phyloP scores from a whole-genome alignment of 2,888 invertebrate genomes.

The Napeogenes sylphis region DNA sequence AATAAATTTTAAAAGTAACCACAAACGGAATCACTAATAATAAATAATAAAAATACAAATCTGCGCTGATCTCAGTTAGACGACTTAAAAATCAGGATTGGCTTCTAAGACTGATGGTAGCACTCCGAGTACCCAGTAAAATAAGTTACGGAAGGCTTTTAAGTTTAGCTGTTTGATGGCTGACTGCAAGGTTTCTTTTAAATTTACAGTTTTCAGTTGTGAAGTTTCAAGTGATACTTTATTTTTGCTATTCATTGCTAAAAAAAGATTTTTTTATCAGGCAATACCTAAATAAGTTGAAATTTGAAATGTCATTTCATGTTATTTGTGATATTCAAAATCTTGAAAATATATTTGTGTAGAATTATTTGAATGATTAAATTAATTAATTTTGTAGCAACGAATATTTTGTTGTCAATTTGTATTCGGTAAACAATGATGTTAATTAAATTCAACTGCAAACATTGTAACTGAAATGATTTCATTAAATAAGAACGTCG shows the following conservation, averaged over 20 bases:
- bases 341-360: not conserved
- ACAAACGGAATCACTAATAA: too few species aligned
- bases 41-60: not conserved
- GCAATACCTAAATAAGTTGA: not conserved
- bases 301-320: conserved; percentile 2
- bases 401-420: too few species aligned
- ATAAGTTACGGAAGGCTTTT: conserved; percentile 26
- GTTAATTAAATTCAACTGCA: conserved; percentile 4
- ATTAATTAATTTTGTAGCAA: too few species aligned
- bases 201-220: conserved; percentile 17
- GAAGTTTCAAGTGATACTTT: not conserved
- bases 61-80: not conserved
- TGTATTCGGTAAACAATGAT: not conserved
- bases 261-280: not conserved
- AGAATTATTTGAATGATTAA: not conserved
- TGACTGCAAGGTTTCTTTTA: conserved; percentile 23
- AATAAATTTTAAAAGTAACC: too few species aligned
- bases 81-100: not conserved
- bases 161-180: conserved; percentile 15
- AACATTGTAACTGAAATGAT: conserved; percentile 19
- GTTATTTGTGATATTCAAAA: conserved; percentile 1
- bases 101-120: not conserved
- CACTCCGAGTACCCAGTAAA: conserved; percentile 23
- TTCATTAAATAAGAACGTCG: conserved; percentile 20
- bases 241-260: conserved; percentile 5